Conservation (phyloP, 2,113 vertebrate species). For the Silurus asotus region DNA sequence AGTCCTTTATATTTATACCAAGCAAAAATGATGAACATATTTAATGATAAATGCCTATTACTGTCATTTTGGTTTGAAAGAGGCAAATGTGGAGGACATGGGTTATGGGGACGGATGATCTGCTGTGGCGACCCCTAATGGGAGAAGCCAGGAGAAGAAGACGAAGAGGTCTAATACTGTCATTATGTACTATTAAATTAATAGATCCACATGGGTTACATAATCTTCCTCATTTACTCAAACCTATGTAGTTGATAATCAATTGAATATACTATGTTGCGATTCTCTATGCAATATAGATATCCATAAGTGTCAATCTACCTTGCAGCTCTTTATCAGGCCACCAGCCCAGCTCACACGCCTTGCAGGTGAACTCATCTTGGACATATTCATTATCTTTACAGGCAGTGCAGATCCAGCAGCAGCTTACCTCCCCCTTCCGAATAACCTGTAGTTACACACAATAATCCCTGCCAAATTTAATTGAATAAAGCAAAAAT, state of each 20-base stretch:
- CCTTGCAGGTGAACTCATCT: conserved; percentile 97
- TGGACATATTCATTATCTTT: conserved; percentile 96
- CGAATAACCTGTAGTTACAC: conserved; percentile 84
- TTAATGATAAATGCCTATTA: neutral
- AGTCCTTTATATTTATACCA: neutral
- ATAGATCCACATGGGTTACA: neutral
- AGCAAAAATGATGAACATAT: neutral
- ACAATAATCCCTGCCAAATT: neutral
- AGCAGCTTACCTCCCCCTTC: conserved; percentile 98
- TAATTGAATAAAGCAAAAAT: neutral
- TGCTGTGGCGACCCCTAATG: too few species aligned
- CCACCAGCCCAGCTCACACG: conserved; percentile 98
- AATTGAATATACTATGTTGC: neutral
- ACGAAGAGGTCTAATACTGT: too few species aligned
- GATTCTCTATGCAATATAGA: neutral
- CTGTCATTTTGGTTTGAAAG: neutral
- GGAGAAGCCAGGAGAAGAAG: too few species aligned
- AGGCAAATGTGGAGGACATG: too few species aligned
- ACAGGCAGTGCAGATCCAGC: conserved; percentile 96
- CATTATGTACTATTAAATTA: neutral
- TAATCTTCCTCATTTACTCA: neutral
- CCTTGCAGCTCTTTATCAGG: conserved; percentile 87
- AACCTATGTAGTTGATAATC: neutral
- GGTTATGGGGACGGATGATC: too few species aligned
- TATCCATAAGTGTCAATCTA: conserved; percentile 55